Evolutionary conservation across 1,140 invertebrate species (phyloP).

Genomic region (Meloidogyne floridensis): DNA sequence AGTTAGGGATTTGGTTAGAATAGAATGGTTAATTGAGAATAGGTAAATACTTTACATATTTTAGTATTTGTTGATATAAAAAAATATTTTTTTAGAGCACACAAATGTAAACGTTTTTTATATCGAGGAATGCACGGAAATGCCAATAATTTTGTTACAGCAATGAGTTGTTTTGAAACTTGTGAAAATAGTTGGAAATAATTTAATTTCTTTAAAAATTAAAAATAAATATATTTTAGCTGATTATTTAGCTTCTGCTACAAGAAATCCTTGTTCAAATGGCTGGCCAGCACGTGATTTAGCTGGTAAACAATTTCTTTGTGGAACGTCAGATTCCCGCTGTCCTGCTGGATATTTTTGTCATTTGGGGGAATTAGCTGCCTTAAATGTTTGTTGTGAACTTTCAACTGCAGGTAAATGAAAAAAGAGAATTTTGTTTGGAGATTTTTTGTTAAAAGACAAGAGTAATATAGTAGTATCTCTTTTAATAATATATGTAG

Average conservation of each 20-base stretch:
- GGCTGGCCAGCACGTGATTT: conserved; percentile 42
- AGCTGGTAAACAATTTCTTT: conserved; percentile 44
- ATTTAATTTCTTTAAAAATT: not conserved
- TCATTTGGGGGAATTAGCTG: conserved; percentile 54
- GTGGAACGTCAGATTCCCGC: conserved; percentile 32
- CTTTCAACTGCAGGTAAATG: conserved; percentile 40
- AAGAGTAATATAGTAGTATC: too few relatives aligned
- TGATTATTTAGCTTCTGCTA: conserved; percentile 17
- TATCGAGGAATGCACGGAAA: conserved; percentile 64
- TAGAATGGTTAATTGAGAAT: too few relatives aligned
- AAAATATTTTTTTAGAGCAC: conserved; percentile 31
- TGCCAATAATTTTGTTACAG: conserved; percentile 62
- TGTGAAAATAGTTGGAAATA: conserved; percentile 32
- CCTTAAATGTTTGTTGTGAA: conserved; percentile 58
- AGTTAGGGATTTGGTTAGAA: too few relatives aligned
- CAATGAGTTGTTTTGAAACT: conserved; percentile 38
- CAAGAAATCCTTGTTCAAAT: conserved; percentile 42
- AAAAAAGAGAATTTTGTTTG: too few relatives aligned
- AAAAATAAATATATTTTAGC: conserved; percentile 17
- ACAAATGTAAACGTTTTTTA: conserved; percentile 62
- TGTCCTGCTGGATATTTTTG: conserved; percentile 62
- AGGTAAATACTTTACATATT: too few relatives aligned
- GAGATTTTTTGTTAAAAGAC: too few relatives aligned
- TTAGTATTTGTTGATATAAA: too few relatives aligned
- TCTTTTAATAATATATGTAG: too few relatives aligned